These are phyloP conservation scores for Theretra japonica DNA, from an alignment of 2,888 invertebrate genomes.

Conservation along the genomic window DNA sequence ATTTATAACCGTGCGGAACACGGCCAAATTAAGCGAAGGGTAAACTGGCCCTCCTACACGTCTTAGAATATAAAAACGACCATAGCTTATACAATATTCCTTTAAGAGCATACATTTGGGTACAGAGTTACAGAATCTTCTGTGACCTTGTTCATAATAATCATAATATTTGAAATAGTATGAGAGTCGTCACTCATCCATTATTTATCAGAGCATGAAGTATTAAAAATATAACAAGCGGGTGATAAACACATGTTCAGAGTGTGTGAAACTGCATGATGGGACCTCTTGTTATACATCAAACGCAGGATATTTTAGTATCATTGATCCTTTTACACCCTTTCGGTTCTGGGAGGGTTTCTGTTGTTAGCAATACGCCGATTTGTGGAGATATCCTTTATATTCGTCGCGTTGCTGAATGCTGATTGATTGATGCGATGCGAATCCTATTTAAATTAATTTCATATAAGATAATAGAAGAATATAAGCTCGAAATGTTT, in stretches of 20 bases:
- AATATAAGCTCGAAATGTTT: neutral
- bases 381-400: neutral
- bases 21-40: neutral
- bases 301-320: neutral
- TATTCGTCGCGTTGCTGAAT: neutral
- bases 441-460: too few species aligned
- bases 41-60: constrained; percentile 13
- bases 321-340: neutral
- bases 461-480: neutral
- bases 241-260: constrained; percentile 14
- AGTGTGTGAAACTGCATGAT: constrained; percentile 32
- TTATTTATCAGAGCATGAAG: constrained; percentile 69
- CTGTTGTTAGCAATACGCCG: neutral
- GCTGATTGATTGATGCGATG: too few species aligned
- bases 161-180: constrained; percentile 66
- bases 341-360: neutral
- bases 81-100: neutral
- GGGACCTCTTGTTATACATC: constrained; percentile 12
- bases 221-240: constrained; percentile 36
- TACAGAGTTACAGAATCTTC: constrained; percentile 17
- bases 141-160: constrained; percentile 44
- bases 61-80: neutral
- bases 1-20: neutral
- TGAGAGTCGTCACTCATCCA: constrained; percentile 49
- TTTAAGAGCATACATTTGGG: neutral